Percentiles rank a stretch among this genome's conserved stretches.
Evolutionary conservation across 2,797 vertebrate genomes (phyloP).

Genomic region (Pangasius djambal): DNA sequence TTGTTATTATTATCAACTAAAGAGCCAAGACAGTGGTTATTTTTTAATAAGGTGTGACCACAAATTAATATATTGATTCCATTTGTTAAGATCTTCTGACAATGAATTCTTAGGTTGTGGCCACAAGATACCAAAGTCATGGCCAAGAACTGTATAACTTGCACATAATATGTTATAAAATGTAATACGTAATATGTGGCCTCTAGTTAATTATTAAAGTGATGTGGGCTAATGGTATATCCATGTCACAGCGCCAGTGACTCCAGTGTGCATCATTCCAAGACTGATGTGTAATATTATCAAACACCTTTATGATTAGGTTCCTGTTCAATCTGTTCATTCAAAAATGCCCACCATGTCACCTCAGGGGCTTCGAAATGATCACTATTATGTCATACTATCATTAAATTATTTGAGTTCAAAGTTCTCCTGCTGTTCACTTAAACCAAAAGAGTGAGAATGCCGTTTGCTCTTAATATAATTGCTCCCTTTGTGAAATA

Average conservation of each 20-base stretch:
- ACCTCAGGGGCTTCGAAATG: not conserved
- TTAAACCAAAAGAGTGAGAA: not conserved
- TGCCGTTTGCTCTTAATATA: not conserved
- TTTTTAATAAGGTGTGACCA: not conserved
- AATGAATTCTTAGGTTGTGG: not conserved
- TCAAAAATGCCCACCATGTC: not conserved
- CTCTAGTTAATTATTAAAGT: not conserved
- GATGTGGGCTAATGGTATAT: not conserved
- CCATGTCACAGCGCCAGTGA: not conserved
- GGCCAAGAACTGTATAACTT: too few species aligned
- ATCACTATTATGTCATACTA: not conserved
- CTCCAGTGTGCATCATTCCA: not conserved
- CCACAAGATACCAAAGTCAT: not conserved
- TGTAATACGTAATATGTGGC: not conserved
- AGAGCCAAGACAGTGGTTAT: not conserved
- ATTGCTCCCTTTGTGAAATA: not conserved
- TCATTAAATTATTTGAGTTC: not conserved
- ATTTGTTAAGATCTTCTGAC: not conserved
- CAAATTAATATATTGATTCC: not conserved
- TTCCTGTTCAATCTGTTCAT: not conserved
- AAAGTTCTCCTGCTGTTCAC: not conserved
- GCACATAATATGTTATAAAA: not conserved
- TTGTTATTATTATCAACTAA: not conserved
- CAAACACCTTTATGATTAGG: not conserved
- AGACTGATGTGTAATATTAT: not conserved